Evolutionary conservation across 1,140 invertebrate species (phyloP).

Genomic region (Micrasema minimum): DNA sequence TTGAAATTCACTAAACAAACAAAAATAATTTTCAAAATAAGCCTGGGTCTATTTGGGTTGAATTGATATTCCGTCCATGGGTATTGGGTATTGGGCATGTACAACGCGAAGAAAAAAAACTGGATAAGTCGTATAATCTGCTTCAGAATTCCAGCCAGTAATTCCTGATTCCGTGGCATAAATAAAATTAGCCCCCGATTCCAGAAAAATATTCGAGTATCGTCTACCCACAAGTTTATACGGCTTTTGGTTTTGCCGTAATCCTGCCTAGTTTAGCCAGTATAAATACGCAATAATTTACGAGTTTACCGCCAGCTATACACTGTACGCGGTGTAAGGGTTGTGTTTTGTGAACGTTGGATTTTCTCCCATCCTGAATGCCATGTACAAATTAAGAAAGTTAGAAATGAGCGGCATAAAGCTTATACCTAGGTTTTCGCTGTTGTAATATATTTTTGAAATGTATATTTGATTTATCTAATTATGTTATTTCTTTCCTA

Average conservation of each 20-base stretch:
- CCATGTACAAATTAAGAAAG: too few relatives aligned
- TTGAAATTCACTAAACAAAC: too few relatives aligned
- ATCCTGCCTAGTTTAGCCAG: slow-evolving; percentile 29
- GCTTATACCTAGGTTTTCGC: too few relatives aligned
- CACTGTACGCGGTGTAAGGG: too few relatives aligned
- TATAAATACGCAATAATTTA: slow-evolving; percentile 41
- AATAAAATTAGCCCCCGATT: slow-evolving; percentile 29
- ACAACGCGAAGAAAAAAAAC: slow-evolving; percentile 12
- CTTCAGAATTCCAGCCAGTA: slow-evolving; percentile 12
- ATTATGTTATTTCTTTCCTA: too few relatives aligned
- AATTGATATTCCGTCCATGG: slow-evolving; percentile 14
- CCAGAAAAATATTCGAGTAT: slow-evolving; percentile 21
- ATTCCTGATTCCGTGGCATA: slow-evolving; percentile 18
- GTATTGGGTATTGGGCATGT: slow-evolving; percentile 3
- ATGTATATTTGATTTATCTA: too few relatives aligned
- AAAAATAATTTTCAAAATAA: too few relatives aligned
- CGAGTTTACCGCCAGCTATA: slow-evolving; percentile 24
- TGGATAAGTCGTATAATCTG: slow-evolving; percentile 18
- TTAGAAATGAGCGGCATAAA: too few relatives aligned
- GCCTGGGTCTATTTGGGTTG: too few relatives aligned
- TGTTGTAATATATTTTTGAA: too few relatives aligned
- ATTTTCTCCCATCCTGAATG: too few relatives aligned
- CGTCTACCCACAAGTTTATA: slow-evolving; percentile 33
- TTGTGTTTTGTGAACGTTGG: too few relatives aligned
- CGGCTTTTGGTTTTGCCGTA: slow-evolving; percentile 33